Base-by-base conservation (phyloP, 2,888 invertebrate species). In the Plebejus argus region DNA sequence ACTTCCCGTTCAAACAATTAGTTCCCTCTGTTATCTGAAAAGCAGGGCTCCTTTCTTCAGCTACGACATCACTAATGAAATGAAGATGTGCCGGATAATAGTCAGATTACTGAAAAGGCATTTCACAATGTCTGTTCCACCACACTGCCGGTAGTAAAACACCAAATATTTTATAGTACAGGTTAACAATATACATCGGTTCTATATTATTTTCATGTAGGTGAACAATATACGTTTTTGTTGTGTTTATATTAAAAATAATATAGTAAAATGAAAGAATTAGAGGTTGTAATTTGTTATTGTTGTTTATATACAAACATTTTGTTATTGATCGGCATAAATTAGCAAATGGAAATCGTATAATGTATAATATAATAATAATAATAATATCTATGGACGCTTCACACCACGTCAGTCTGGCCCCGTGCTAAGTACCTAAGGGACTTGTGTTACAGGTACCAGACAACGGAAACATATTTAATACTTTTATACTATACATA, bases 31-130 rank as follows among this genome's bases (percentile, higher is more conserved):
- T 87, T 92, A 89, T 94, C 93, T 91, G 93, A 92, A 85, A 90
- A 86, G 93, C 93, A 94, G 93, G 85, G 88, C 83, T 88, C 93
- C 91, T 89, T 87, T 93, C 92, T 85, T 93, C 93, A 92, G 93
- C 92, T 91, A 88, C 91, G 91, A 90, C 87, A 76, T 77, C 72
- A 49, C 56, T 74, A 28, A 74, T 53, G 23, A 39, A 72, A 35
- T 39, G 28, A 74, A 74, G 74, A 74, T 74, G 28, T 23, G 74
- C 74, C 53, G 28, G 6, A 23, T 18, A 5, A 28, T 15, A 45
- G 23, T 45, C 72, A 72, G 23, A 49, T n/a, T 15, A 28, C 23
- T 49, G 20, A 18, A 74, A 45, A 18, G 39, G 74, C 71, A 20
- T 76, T 80, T 78, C 66, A 78, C 70, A 58, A 78, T 53, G 70